Base-by-base conservation (phyloP, 2,113 vertebrate species). In the Cinclus cinclus region DNA sequence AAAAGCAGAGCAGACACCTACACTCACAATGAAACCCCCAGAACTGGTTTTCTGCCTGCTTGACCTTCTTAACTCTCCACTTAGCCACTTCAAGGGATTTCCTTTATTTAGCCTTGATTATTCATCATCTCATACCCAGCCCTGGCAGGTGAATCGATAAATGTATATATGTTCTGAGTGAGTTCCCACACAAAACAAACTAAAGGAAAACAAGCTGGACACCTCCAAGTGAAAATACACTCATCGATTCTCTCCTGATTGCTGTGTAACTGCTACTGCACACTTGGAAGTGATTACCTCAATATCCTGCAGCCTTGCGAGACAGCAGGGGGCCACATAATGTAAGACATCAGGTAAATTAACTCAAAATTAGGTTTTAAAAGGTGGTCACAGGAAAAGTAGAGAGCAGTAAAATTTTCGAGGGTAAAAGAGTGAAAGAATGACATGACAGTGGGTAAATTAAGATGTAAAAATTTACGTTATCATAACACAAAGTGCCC, bases 271-370 rank as follows among this genome's bases (percentile, higher is more conserved):
- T 55, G 23, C 71, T 81, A 2, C 37, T 81, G 64, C 56, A 68
- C 28, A 8, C 79, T 70, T 30, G 56, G 46, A 8, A 46, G 55
- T 15, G 46, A 87, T 87, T 39, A 46, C 35, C 47, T 92, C 41
- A 0, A 0, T 13, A n/a, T 63, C 89, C 49, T 73, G 33, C 92
- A 82, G 42, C 41, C 30, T 33, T 22, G 6, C 39, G 20, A 55
- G 77, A 91, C 83, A 95, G 86, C 83, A 95, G 91, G 81, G 91
- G 89, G 83, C 83, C 89, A 92, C 95, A 94, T 82, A 78, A 94
- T 89, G 87, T 92, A 91, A 95, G 81, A 13, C 52, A 94, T 84
- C 42, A 12, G 33, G 52, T 82, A 84, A 95, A 79, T 15, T 13
- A 84, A 59, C 64, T 78, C 30, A 64, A 50, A 94, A 94, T 82